Base-by-base conservation (phyloP, 2,888 invertebrate genomes). In the Rhingia rostrata region DNA sequence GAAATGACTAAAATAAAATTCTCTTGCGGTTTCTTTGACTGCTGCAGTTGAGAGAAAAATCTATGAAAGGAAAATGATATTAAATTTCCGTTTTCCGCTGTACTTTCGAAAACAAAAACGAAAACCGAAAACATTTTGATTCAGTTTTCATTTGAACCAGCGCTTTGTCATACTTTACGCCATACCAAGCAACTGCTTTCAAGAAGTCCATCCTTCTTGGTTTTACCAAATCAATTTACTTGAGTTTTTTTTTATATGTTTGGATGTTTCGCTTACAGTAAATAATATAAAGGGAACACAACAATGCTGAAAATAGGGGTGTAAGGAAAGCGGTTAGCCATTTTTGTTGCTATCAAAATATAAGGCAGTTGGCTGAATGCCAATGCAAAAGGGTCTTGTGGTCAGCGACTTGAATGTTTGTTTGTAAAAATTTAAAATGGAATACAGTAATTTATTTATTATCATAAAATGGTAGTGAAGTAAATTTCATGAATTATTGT, bases 61-160 rank as follows among this genome's bases (percentile, higher is more conserved):
- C 33, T 32, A 54, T 37, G 43, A 73, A 64, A 73, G 32, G 54
- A 56, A 73, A 64, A 73, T 47, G 63, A 56, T 73, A 73, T 73
- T 64, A 73, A 63, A 73, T 64, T 73, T 73, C 73, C 73, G 45
- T 73, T 73, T 73, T 30, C 63, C 45, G 45, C 30, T 56, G 37
- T 51, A 9, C 30, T 32, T 61, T 39, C 39, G 14, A 70, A 47
- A 22, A 22, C 22, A 22, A 22, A 22, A 22, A 22, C 22, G 22
- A 22, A 22, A 22, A 22, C 22, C 22, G 22, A 22, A 22, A 39
- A 54, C 22, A 54, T 61, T 61, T 43, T 53, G 53, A 72, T 64
- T 64, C 63, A n/a, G 32, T 73, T 73, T 73, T 54, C 39, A 39
- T 32, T 12, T n/a, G 4, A 22, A 4, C 7, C 12, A 10, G 53